Evolutionary conservation across 1,140 invertebrate species (phyloP).

Genomic region (Drosophila neocordata): DNA sequence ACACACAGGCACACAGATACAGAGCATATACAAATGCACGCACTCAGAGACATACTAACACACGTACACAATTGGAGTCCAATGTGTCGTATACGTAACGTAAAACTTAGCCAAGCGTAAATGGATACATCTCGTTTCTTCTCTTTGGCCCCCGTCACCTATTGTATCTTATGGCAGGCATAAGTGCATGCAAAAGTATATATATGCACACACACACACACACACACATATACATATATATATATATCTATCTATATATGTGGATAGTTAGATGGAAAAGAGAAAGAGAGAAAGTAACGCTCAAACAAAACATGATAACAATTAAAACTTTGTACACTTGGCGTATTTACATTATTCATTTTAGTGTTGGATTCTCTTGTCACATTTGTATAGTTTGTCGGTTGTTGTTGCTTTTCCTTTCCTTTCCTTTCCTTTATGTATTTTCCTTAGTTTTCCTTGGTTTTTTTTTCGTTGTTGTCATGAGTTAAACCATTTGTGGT

Average conservation of each 20-base stretch:
- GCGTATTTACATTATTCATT: conserved; percentile 80
- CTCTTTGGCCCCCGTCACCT: not conserved
- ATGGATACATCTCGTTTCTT: conserved; percentile 65
- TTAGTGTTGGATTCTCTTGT: conserved; percentile 72
- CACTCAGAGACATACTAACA: conserved; percentile 10
- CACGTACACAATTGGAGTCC: conserved; percentile 31
- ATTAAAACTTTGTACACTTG: conserved; percentile 79
- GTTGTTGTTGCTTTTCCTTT: conserved; percentile 23
- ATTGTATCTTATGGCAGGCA: conserved; percentile 27
- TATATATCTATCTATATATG: not conserved
- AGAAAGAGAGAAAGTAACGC: conserved; percentile 32
- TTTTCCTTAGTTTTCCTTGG: conserved; percentile 39
- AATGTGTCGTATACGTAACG: conserved; percentile 76
- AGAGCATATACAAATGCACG: not conserved
- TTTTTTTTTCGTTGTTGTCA: conserved; percentile 8
- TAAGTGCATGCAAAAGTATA: conserved; percentile 52
- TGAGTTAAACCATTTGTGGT: not conserved
- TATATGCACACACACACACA: not conserved
- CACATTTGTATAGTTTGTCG: conserved; percentile 52
- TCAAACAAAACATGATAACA: conserved; percentile 79
- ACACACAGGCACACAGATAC: conserved; percentile 8
- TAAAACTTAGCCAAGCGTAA: conserved; percentile 74
- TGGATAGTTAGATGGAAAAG: not conserved
- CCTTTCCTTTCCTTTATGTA: conserved; percentile 24
- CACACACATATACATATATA: not conserved